Conservation (phyloP, 2,113 vertebrate genomes). For the Electrona antarctica region DNA sequence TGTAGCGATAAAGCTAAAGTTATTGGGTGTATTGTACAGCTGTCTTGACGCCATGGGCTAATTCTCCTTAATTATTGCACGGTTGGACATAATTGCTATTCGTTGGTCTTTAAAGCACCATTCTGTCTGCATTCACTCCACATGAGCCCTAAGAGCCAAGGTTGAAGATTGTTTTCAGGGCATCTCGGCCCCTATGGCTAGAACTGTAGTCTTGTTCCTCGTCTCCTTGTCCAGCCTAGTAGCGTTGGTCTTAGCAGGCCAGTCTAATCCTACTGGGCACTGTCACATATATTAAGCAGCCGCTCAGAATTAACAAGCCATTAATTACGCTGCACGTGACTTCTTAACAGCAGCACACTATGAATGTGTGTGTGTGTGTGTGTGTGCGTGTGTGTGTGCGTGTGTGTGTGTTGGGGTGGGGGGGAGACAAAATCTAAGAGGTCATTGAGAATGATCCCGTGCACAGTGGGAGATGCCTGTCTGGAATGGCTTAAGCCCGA, state of each 20-base stretch:
- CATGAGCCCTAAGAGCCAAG: slow-evolving; percentile 22
- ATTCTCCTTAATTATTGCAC: not conserved
- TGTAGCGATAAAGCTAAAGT: not conserved
- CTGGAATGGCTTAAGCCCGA: slow-evolving; percentile 16
- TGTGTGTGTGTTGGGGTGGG: slow-evolving; percentile 14
- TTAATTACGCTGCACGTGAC: slow-evolving; percentile 56
- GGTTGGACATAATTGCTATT: not conserved
- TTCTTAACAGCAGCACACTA: slow-evolving; percentile 23
- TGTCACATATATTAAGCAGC: slow-evolving; percentile 56
- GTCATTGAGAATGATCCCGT: slow-evolving; percentile 65
- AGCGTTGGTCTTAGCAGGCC: slow-evolving; percentile 24
- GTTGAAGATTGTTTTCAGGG: slow-evolving; percentile 21
- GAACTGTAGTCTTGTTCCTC: slow-evolving; percentile 27
- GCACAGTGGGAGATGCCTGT: slow-evolving; percentile 38
- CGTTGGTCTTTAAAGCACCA: slow-evolving; percentile 6
- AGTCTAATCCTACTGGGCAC: slow-evolving; percentile 46
- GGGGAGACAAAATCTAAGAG: slow-evolving; percentile 37
- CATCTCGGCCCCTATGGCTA: slow-evolving; percentile 39
- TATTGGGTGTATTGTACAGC: not conserved
- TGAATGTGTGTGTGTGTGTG: slow-evolving; percentile 23
- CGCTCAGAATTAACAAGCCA: slow-evolving; percentile 36
- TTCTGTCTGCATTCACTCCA: slow-evolving; percentile 13
- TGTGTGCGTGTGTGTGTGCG: slow-evolving; percentile 10
- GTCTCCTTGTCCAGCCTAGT: slow-evolving; percentile 15
- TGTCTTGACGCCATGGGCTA: slow-evolving; percentile 1